Percentiles rank a stretch among this genome's conserved stretches.
These are phyloP conservation scores for Aurelia coerulea DNA, from an alignment of 30 jellyfish, hydroid and myxozoan genomes.

Conservation along the genomic window DNA sequence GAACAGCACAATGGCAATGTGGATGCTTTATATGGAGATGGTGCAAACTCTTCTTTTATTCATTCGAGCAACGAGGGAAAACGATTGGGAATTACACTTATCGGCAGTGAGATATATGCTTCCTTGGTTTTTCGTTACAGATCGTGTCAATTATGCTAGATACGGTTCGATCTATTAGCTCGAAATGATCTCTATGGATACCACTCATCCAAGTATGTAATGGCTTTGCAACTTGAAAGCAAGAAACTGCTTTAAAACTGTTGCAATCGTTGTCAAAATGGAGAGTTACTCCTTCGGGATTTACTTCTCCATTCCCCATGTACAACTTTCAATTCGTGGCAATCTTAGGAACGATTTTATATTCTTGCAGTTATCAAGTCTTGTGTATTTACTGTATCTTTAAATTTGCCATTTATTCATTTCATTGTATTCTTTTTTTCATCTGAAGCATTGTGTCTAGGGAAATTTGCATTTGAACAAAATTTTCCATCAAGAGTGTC, in stretches of 20 bases:
- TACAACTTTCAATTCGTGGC: no score
- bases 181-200: slow-evolving; percentile 70
- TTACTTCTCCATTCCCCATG: background rate
- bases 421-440: no score
- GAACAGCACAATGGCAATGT: slow-evolving; percentile 37
- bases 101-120: slow-evolving; percentile 78
- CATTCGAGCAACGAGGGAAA: slow-evolving; percentile 80
- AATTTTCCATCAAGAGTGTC: no score
- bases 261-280: background rate
- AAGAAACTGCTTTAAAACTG: background rate
- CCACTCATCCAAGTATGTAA: slow-evolving; percentile 77
- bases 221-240: background rate
- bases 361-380: no score
- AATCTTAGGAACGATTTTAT: no score
- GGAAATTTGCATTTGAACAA: no score
- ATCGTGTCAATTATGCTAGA: slow-evolving; percentile 73
- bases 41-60: slow-evolving; percentile 53
- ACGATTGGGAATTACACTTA: slow-evolving; percentile 72
- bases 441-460: no score
- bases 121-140: slow-evolving; percentile 80
- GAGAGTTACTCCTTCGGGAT: background rate
- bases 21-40: slow-evolving; percentile 76
- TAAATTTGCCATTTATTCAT: no score
- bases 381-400: no score
- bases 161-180: slow-evolving; percentile 78